Conservation (phyloP, 2,113 vertebrate genomes). For the Toxostoma redivivum region DNA sequence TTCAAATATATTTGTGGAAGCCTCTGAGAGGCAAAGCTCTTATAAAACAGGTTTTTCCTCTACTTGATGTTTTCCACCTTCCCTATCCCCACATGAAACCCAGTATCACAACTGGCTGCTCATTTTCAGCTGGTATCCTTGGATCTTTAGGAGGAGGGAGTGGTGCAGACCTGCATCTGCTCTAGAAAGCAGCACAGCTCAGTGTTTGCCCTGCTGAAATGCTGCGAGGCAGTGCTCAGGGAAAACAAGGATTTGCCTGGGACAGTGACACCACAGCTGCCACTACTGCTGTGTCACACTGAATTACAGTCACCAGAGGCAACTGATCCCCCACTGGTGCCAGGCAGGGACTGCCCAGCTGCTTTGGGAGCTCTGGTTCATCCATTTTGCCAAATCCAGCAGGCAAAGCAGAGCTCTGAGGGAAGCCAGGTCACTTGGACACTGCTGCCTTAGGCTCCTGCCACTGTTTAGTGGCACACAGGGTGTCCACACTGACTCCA, state of each 20-base stretch:
- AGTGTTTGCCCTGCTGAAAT: fast-evolving
- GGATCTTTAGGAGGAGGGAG: background rate
- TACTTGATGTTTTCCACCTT: background rate
- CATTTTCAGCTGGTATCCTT: background rate
- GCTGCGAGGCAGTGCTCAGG: fast-evolving
- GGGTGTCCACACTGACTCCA: background rate
- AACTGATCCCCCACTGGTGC: fast-evolving
- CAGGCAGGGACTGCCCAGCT: background rate
- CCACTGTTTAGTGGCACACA: fast-evolving
- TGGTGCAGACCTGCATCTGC: background rate
- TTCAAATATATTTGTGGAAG: background rate
- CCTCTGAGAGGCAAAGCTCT: background rate
- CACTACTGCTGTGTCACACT: background rate
- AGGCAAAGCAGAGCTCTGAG: background rate
- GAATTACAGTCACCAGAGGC: background rate
- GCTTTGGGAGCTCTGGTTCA: background rate
- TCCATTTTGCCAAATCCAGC: background rate
- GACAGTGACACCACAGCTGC: background rate
- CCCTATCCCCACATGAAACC: background rate
- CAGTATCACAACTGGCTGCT: background rate
- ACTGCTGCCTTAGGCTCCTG: fast-evolving
- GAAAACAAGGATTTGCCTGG: background rate
- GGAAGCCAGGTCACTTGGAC: background rate
- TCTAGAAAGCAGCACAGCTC: background rate
- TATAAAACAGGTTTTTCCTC: background rate